Conservation (phyloP, 2,888 invertebrate genomes). For the Amiota communis region DNA sequence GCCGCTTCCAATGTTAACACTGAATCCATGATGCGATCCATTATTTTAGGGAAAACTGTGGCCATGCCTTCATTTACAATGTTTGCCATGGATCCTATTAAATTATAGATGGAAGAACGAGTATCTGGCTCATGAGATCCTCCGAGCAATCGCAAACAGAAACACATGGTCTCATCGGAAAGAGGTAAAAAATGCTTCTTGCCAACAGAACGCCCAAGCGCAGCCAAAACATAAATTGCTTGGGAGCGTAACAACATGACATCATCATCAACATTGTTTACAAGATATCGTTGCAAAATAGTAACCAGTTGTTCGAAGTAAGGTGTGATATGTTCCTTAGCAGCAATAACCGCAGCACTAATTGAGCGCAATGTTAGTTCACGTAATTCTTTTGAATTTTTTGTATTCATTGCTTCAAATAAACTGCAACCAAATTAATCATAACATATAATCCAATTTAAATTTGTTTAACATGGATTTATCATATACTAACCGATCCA, state of each 20-base stretch:
- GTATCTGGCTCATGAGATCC: slow-evolving; percentile 83
- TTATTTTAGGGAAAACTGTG: slow-evolving; percentile 78
- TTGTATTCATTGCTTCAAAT: slow-evolving; percentile 77
- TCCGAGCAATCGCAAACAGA: slow-evolving; percentile 78
- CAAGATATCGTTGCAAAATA: slow-evolving; percentile 78
- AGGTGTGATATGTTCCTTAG: slow-evolving; percentile 81
- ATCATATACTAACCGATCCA: slow-evolving; percentile 76
- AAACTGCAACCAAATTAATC: slow-evolving; percentile 68
- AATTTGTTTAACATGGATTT: neutral
- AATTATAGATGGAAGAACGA: slow-evolving; percentile 79
- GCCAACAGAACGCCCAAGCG: slow-evolving; percentile 82
- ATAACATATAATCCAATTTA: neutral
- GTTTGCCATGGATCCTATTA: slow-evolving; percentile 81
- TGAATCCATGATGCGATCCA: slow-evolving; percentile 79
- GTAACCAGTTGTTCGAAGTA: slow-evolving; percentile 81
- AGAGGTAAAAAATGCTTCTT: slow-evolving; percentile 80
- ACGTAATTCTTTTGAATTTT: slow-evolving; percentile 77
- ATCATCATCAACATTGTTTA: slow-evolving; percentile 76
- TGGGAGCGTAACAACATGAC: slow-evolving; percentile 79
- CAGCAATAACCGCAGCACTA: slow-evolving; percentile 80
- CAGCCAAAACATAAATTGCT: slow-evolving; percentile 81
- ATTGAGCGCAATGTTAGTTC: slow-evolving; percentile 82
- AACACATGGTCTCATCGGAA: slow-evolving; percentile 79
- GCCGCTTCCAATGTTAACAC: slow-evolving; percentile 78
- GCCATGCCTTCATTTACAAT: slow-evolving; percentile 82